These are phyloP conservation scores for Camptogramma bilineatum DNA, from an alignment of 2,888 invertebrate species.

Conservation along the genomic window DNA sequence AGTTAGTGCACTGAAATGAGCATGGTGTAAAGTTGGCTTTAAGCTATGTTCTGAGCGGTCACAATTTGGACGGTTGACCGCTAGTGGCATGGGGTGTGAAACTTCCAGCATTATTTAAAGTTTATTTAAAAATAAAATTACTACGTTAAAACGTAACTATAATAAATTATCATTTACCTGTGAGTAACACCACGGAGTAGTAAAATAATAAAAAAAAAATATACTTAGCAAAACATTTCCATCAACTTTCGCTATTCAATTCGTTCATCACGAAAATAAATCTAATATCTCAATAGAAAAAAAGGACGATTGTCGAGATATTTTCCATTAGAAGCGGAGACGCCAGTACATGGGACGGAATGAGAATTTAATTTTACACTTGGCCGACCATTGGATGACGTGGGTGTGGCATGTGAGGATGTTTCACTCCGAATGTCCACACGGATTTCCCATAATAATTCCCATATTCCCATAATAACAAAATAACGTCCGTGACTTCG, in stretches of 20 bases:
- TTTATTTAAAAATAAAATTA: too few relatives aligned
- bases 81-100: too few relatives aligned
- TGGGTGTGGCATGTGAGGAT: conserved; percentile 47
- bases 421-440: conserved; percentile 33
- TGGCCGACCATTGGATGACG: conserved; percentile 60
- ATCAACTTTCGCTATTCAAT: conserved; percentile 18
- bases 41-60: too few relatives aligned
- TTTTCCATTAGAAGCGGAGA: conserved; percentile 44
- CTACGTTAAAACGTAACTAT: too few relatives aligned
- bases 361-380: conserved; percentile 70
- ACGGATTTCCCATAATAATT: conserved; percentile 43
- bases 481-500: not conserved
- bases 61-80: too few relatives aligned
- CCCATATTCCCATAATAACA: conserved; percentile 4
- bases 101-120: too few relatives aligned
- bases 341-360: conserved; percentile 50
- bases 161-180: too few relatives aligned
- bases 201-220: too few relatives aligned
- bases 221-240: not conserved
- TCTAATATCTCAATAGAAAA: conserved; percentile 41
- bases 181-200: too few relatives aligned
- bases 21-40: too few relatives aligned
- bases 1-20: too few relatives aligned
- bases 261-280: conserved; percentile 34
- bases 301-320: conserved; percentile 43